Conservation (phyloP, 2,888 invertebrate genomes). For the Agrochola lychnidis region DNA sequence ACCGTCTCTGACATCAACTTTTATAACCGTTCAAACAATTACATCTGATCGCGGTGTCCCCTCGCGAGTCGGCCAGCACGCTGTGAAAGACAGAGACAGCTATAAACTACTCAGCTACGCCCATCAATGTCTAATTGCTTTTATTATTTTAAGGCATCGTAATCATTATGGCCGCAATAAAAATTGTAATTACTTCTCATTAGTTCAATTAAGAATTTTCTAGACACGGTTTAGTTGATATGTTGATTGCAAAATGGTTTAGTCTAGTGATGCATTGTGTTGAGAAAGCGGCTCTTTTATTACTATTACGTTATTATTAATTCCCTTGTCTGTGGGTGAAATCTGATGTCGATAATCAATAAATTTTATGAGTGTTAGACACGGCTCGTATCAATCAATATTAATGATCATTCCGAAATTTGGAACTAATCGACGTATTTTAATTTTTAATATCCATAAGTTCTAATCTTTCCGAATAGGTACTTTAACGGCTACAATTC, state of each 20-base stretch:
- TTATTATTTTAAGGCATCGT: constrained; percentile 91
- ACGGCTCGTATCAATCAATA: constrained; percentile 88
- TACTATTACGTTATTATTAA: constrained; percentile 80
- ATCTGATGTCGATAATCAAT: constrained; percentile 81
- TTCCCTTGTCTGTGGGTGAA: constrained; percentile 82
- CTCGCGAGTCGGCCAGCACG: constrained; percentile 71
- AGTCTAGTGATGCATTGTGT: constrained; percentile 81
- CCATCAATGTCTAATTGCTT: constrained; percentile 90
- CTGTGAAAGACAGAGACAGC: constrained; percentile 79
- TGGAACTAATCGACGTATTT: constrained; percentile 87
- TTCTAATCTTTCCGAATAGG: constrained; percentile 76
- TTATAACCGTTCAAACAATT: constrained; percentile 90
- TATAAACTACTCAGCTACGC: constrained; percentile 82
- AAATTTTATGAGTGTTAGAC: constrained; percentile 86
- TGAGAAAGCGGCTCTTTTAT: constrained; percentile 83
- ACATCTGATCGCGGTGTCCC: constrained; percentile 86
- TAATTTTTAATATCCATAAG: constrained; percentile 85
- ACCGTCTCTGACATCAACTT: constrained; percentile 89
- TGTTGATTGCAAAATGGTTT: constrained; percentile 86
- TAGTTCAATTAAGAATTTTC: constrained; percentile 91
- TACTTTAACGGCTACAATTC: constrained; percentile 76
- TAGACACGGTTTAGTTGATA: constrained; percentile 89
- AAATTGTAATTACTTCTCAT: constrained; percentile 91
- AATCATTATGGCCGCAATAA: constrained; percentile 90
- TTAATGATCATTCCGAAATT: constrained; percentile 87